phyloP scores from a whole-genome alignment of 2,888 invertebrate genomes.

The Luperina nickerlii region DNA sequence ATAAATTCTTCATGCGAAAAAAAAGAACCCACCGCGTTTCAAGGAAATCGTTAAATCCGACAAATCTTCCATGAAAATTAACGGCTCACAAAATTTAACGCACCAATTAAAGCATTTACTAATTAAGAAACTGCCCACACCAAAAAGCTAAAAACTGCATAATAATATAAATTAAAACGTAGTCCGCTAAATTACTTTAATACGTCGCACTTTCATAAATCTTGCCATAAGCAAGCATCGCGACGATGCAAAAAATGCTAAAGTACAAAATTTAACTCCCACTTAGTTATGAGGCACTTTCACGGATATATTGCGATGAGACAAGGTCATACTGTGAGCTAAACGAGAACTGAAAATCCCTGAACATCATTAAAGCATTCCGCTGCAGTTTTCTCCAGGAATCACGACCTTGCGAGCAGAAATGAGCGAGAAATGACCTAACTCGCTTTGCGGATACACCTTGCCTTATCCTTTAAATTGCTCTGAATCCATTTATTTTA shows the following conservation, averaged over 20 bases:
- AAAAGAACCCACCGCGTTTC: not conserved
- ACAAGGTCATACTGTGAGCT: constrained; percentile 12
- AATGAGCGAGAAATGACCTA: constrained; percentile 37
- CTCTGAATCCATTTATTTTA: constrained; percentile 58
- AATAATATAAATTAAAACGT: constrained; percentile 3
- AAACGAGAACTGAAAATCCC: constrained; percentile 38
- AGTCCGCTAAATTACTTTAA: constrained; percentile 20
- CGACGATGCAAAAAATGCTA: constrained; percentile 35
- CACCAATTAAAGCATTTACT: not conserved
- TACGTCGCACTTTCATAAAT: constrained; percentile 23
- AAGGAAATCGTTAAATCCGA: not conserved
- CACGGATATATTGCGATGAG: constrained; percentile 44
- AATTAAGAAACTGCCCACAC: not conserved
- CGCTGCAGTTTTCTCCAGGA: not conserved
- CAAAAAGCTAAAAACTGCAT: not conserved
- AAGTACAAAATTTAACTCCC: constrained; percentile 27
- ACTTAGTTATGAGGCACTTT: constrained; percentile 49
- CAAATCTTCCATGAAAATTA: not conserved
- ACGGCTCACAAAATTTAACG: not conserved
- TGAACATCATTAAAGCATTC: not conserved
- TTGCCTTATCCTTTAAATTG: constrained; percentile 36
- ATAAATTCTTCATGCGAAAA: not conserved
- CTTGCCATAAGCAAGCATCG: constrained; percentile 34
- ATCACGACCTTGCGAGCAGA: not conserved
- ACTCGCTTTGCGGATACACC: not conserved